These are phyloP conservation scores for Habropoda laboriosa DNA, from an alignment of 1,140 invertebrate species.

Conservation along the genomic window DNA sequence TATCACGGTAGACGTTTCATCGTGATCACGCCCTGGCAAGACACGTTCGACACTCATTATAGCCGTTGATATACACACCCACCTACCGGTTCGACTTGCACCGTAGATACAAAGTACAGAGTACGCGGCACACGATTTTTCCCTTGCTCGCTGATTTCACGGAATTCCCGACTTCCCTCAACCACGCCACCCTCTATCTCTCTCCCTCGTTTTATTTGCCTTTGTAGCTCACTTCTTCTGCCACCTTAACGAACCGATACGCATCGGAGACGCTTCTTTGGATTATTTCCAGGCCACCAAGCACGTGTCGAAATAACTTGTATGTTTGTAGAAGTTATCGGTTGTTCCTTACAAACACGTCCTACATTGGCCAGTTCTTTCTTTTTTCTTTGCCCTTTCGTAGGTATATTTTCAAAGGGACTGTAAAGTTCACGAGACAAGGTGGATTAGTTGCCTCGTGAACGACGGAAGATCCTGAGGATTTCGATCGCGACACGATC, in stretches of 20 bases:
- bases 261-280: background rate
- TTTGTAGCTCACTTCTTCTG: background rate
- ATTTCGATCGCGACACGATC: slow-evolving; percentile 30
- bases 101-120: background rate
- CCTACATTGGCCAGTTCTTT: background rate
- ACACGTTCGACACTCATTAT: slow-evolving; percentile 15
- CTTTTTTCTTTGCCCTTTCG: background rate
- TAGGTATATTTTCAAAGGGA: background rate
- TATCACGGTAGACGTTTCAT: too few relatives aligned
- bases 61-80: slow-evolving; percentile 4
- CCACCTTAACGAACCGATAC: background rate
- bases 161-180: too few relatives aligned
- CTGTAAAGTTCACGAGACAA: background rate
- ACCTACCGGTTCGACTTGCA: background rate
- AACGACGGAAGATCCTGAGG: slow-evolving; percentile 9
- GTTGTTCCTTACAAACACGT: too few relatives aligned
- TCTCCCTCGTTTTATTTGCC: background rate
- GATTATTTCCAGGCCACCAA: background rate
- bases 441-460: slow-evolving; percentile 10
- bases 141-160: slow-evolving; percentile 1
- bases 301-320: too few relatives aligned
- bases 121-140: background rate
- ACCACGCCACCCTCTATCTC: background rate
- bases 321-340: too few relatives aligned
- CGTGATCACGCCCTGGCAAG: background rate